These are phyloP conservation scores for Gnathonemus echidnorhynchus DNA, from an alignment of 2,113 vertebrate genomes.

Conservation along the genomic window DNA sequence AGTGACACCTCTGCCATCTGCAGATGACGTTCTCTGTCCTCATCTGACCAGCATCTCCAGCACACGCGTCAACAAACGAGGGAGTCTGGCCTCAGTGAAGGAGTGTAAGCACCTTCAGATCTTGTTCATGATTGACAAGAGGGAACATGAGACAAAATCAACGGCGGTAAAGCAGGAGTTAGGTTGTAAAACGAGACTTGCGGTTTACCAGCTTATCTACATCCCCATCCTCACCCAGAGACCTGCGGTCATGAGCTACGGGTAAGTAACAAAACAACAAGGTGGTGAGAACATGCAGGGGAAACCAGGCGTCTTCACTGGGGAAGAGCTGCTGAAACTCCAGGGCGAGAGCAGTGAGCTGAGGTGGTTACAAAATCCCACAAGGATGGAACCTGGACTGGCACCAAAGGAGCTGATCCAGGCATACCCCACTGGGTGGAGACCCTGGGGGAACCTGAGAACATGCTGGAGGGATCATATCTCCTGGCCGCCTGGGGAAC, in stretches of 20 bases:
- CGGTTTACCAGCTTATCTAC: not conserved
- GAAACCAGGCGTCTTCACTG: not conserved
- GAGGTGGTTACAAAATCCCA: too few relatives aligned
- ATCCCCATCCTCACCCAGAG: not conserved
- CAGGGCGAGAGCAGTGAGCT: too few relatives aligned
- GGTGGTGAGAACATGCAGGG: not conserved
- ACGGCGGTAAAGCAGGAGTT: not conserved
- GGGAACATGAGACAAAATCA: not conserved
- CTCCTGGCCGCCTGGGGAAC: too few relatives aligned
- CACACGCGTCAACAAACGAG: not conserved
- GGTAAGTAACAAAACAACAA: not conserved
- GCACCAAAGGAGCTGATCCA: too few relatives aligned
- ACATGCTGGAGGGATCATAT: too few relatives aligned
- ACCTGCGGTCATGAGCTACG: not conserved
- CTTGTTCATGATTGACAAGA: not conserved
- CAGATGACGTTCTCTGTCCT: not conserved
- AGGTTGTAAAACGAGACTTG: not conserved
- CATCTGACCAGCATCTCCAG: not conserved
- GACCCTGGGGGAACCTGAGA: too few relatives aligned
- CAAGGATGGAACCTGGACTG: too few relatives aligned
- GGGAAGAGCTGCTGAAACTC: not conserved
- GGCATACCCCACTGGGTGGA: too few relatives aligned
- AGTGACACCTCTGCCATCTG: not conserved
- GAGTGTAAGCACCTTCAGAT: not conserved
- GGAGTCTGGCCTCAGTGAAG: not conserved